Base-by-base conservation (phyloP, 1,140 invertebrate species). In the Contarinia nasturtii region DNA sequence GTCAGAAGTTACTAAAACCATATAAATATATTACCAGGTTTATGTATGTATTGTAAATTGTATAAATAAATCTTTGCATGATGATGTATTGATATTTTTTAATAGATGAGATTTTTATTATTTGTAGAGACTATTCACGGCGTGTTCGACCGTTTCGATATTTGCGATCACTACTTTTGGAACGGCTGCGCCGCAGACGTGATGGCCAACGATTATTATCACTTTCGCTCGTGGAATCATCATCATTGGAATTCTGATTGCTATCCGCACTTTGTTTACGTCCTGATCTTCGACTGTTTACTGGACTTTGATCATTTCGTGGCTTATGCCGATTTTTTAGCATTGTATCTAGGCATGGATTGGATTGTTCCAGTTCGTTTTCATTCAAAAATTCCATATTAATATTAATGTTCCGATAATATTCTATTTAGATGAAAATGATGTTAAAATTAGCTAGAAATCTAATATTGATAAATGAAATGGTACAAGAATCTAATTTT, bases 321-420 rank as follows among this genome's bases (percentile, higher is more conserved):
- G 41, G 18, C 11, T 33, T 19, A 7, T 14, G 18, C 2, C 18
- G 12, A 17, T 42, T 8, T 27, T 27, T 27, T 27, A 10, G 27
- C 7, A 18, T 14, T 11, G 38, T 4, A 38, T 46, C 45, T 1
- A 38, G 46, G 19, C 46, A 48, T 18, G 46, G 46, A 15, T 37
- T 21, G 34, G 47, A 27, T 44, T 33, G 36, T 41, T 49, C 48
- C 15, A 45, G 45, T 27, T 49, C 36, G 7, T 49, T 43, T 14
- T 46, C 20, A n/a, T 49, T 43, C 15, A 49, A 45, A 21, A 45
- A 49, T 49, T 49, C 48, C 48, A 49, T 49, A 45, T 49, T 49
- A 15, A 48, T 36, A 27, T 27, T 27, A 12, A 41, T 41, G 22
- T 49, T 49, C 7, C 48, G 48, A 34, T 49, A 49, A 21, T 49